Base-by-base conservation (phyloP, 2,888 invertebrate species). In the Watsonalla binaria region DNA sequence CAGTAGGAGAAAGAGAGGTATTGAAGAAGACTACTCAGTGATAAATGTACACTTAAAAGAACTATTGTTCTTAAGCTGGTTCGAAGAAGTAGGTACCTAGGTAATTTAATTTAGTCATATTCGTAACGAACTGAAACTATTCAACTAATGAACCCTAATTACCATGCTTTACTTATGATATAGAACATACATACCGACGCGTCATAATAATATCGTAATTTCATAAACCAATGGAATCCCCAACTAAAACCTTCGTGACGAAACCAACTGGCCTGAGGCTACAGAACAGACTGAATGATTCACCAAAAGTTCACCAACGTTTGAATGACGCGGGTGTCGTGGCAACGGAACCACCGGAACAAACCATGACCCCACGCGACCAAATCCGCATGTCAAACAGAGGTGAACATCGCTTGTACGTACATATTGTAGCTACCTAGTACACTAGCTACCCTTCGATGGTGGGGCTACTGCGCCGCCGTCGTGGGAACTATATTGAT, bases 181-280 rank as follows among this genome's bases (percentile, higher is more conserved):
- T n/a, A 47, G 53, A 4, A 51, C 42, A 56, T 60, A 86, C 89
- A 66, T 77, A 90, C 90, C 84, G 89, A 80, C 53, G 87, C 78
- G 68, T 90, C 90, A 70, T 90, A 90, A 73, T 82, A 90, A 68
- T 90, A 88, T 65, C 82, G 74, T 61, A 90, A 76, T 82, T 83
- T 86, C 88, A 89, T 88, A 70, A 76, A 86, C 75, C 59, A 53
- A 70, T 60, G 52, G 55, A 59, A 60, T 61, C 51, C 57, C 35
- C 45, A 33, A 54, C 58, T 56, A 61, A 55, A 49, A 56, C 54
- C 49, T 55, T 48, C 57, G 55, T 60, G 64, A 64, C 62, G 60
- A 70, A 65, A 68, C 65, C 63, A 56, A 62, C 66, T 62, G 65
- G 74, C 74, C 73, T 72, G 68, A 67, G 67, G 65, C 64, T 62